A percentile compares a stretch with the other conserved stretches of the same genome.
Conservation (phyloP, 2,888 invertebrate genomes). For the Nematopogon swammerdamellus region DNA sequence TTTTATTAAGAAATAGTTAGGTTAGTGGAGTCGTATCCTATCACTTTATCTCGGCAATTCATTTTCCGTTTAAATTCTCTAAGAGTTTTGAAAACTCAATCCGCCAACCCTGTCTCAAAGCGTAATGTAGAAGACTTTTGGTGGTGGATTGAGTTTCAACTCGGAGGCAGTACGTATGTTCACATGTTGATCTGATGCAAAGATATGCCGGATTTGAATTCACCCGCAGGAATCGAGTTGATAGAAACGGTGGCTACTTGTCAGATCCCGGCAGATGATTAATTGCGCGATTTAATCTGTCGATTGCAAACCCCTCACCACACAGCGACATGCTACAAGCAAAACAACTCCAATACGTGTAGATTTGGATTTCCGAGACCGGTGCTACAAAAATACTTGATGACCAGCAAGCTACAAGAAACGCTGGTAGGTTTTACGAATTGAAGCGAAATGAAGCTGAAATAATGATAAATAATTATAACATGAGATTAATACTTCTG, state of each 20-base stretch:
- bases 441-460: constrained; percentile 2
- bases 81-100: background rate
- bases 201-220: background rate
- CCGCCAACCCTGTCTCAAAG: background rate
- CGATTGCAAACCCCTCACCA: too few species aligned
- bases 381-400: too few species aligned
- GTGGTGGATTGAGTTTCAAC: constrained; percentile 1
- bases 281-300: too few species aligned
- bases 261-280: too few species aligned
- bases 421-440: constrained; percentile 3
- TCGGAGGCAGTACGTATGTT: constrained; percentile 4
- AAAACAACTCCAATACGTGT: too few species aligned
- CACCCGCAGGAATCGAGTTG: too few species aligned
- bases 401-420: constrained; percentile 1
- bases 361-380: too few species aligned
- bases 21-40: constrained; percentile 4
- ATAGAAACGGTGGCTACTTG: too few species aligned
- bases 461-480: constrained; percentile 3
- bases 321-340: too few species aligned
- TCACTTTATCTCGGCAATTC: constrained; percentile 3
- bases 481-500: background rate
- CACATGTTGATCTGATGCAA: constrained; percentile 5
- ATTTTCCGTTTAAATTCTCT: constrained; percentile 1
- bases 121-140: background rate
- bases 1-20: background rate